These are phyloP conservation scores for Pungitius pungitius DNA, from an alignment of 2,113 vertebrate species.

Conservation along the genomic window DNA sequence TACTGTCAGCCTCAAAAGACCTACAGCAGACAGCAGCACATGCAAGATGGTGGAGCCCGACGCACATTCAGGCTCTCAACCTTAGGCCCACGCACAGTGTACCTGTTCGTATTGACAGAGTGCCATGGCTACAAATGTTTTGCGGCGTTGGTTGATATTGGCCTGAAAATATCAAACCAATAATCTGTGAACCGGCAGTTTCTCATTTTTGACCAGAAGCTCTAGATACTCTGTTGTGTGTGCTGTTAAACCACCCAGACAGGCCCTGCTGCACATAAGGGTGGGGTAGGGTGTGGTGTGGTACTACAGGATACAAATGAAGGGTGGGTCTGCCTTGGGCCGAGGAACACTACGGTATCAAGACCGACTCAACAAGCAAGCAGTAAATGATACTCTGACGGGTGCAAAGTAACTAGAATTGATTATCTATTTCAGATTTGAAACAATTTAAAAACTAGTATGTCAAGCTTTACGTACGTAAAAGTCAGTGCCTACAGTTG, in stretches of 20 bases:
- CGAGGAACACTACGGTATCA: constrained; percentile 30
- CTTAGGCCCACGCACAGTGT: background rate
- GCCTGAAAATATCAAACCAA: constrained; percentile 28
- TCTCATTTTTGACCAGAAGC: constrained; percentile 49
- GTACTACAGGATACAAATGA: constrained; percentile 47
- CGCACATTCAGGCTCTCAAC: constrained; percentile 12
- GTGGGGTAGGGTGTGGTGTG: constrained; percentile 43
- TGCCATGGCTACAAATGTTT: background rate
- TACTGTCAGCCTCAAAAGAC: constrained; percentile 36
- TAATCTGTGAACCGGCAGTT: constrained; percentile 24
- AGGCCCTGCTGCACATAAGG: constrained; percentile 63
- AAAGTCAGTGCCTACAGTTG: background rate
- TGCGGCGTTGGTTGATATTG: constrained; percentile 12
- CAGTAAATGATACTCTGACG: background rate
- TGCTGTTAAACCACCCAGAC: constrained; percentile 69
- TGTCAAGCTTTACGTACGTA: background rate
- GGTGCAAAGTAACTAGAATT: constrained; percentile 8
- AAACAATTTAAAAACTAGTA: constrained; percentile 4
- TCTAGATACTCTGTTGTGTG: constrained; percentile 26
- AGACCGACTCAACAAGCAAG: constrained; percentile 20
- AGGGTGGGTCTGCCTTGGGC: constrained; percentile 51
- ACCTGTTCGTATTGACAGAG: background rate
- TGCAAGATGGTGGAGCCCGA: constrained; percentile 19
- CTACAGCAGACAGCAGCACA: constrained; percentile 20
- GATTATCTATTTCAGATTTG: background rate